A percentile compares a stretch with the other conserved stretches of the same genome.
Evolutionary conservation across 1,140 invertebrate genomes (phyloP).

Genomic region (Muscidifurax raptorellus): DNA sequence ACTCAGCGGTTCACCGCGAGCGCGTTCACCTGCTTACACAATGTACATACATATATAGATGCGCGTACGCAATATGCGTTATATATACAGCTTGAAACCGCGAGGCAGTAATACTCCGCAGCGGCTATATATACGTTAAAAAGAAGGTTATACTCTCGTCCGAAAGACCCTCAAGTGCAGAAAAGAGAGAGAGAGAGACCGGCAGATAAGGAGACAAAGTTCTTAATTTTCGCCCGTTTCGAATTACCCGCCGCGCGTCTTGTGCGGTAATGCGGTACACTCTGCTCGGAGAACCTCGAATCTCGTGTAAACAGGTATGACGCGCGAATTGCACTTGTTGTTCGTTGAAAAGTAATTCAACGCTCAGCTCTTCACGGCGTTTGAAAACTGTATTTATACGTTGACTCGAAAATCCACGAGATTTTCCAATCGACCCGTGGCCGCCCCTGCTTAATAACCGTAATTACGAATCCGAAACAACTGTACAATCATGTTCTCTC

Average conservation of each 20-base stretch:
- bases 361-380: neutral
- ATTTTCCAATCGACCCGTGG: neutral
- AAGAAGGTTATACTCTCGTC: neutral
- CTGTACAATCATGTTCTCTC: neutral
- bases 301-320: neutral
- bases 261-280: neutral
- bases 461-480: neutral
- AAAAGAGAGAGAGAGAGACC: neutral
- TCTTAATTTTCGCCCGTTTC: neutral
- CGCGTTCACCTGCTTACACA: neutral
- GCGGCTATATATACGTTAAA: neutral
- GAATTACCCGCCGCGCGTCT: neutral
- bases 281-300: neutral
- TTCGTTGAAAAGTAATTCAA: too few relatives aligned
- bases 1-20: conserved; percentile 30
- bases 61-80: neutral
- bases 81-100: neutral
- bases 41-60: neutral
- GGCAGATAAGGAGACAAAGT: neutral
- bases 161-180: neutral
- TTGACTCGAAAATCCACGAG: neutral
- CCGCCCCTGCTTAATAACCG: neutral
- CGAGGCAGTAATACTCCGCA: neutral
- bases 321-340: too few relatives aligned
- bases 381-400: neutral